Evolutionary conservation across 2,797 vertebrate species (phyloP), one percentile per base, ranked within the genome.

Genomic region (Varecia variegata): DNA sequence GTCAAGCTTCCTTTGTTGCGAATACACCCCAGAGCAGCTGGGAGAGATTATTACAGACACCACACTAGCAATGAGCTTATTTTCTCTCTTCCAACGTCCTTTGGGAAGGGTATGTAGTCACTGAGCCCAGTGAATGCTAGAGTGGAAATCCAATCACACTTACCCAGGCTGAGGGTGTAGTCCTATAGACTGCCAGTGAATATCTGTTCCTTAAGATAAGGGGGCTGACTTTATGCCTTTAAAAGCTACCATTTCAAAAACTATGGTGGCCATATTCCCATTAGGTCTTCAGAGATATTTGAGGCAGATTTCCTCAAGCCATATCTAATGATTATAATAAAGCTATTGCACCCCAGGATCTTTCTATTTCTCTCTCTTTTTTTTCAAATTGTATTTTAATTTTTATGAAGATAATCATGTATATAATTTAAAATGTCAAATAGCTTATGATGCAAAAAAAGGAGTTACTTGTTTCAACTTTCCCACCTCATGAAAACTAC

Each of bases 401-500:
- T 95, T 94, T 84, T 71, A 65, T 76, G 25, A 97, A 80, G 32
- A 76, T 81, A 60, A 50, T 88, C 25, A 40, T 38, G 15, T 52
- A 17, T 10, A 40, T 14, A 32, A 14, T 32, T 90, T 81, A 86
- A 79, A 87, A 83, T n/a, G 30, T 82, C 54, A 60, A 35, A 47
- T 87, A 71, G 40, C 9, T 67, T 58, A 40, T 65, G 32, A 65
- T 45, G 3, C n/a, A 65, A 54, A 20, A 68, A 76, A n/a, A 15
- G 32, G 38, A 76, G 4, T 56, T 45, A 20, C 35, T 87, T 62
- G 68, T 68, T 83, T 23, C 52, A 84, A 50, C 18, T 62, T 93
- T 87, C 18, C 52, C 20, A 62, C 62, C 54, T 32, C 13, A 43
- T 76, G 35, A 56, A 86, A 83, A 50, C 9, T 54, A 11, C 38